A percentile compares a stretch with the other conserved stretches of the same genome.
These are phyloP conservation scores for Crotalus horridus DNA, from an alignment of 2,113 vertebrate species.

Conservation along the genomic window DNA sequence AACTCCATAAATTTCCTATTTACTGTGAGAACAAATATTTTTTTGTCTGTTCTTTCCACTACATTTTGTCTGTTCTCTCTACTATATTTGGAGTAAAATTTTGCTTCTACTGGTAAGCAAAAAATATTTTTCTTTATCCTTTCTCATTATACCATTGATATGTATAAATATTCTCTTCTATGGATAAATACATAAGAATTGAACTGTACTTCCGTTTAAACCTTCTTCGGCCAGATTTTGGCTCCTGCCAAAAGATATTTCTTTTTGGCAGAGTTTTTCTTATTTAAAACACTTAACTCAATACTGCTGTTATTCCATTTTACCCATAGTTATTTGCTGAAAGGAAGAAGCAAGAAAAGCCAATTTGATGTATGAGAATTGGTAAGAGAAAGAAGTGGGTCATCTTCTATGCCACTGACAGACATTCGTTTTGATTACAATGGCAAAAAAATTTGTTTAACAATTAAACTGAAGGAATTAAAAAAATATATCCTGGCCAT, in stretches of 20 bases:
- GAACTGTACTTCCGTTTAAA: not conserved
- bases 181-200: not conserved
- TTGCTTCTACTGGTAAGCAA: not conserved
- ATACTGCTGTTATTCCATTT: not conserved
- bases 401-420: not conserved
- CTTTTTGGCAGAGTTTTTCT: not conserved
- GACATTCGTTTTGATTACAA: not conserved
- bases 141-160: not conserved
- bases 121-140: not conserved
- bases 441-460: not conserved
- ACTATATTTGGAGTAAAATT: not conserved
- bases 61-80: not conserved
- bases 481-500: not conserved
- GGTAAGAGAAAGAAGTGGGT: not conserved
- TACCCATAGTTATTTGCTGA: not conserved
- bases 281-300: not conserved
- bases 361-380: not conserved
- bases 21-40: not conserved
- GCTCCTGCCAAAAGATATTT: not conserved
- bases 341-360: not conserved
- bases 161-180: not conserved
- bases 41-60: not conserved
- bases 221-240: not conserved
- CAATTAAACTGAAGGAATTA: not conserved
- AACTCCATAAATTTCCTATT: not conserved